Base-by-base conservation (phyloP, 2,797 vertebrate species). In the Diplodus puntazzo region DNA sequence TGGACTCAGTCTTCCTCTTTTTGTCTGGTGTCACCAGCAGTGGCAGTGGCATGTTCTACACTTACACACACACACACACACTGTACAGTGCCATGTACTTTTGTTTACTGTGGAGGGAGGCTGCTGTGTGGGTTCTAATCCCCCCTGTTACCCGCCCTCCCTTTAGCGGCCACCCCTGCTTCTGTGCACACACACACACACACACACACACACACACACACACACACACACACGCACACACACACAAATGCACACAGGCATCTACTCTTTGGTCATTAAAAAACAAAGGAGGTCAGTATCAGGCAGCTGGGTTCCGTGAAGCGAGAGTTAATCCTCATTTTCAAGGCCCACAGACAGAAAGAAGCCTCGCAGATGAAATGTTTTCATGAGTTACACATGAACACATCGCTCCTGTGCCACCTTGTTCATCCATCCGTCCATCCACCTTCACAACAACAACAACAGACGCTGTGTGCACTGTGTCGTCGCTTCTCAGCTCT, bases 221-320 rank as follows among this genome's bases (percentile, higher is more conserved):
- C 71, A 75, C 61, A 73, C 54, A 64, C 50, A 75, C 59, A 64
- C 49, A 71, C 42, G 53, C 64, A 77, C 64, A 65, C 43, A 67
- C 43, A 53, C 64, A 77, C 64, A 65, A 39, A 67, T 11, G n/a
- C 73, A 84, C 83, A 71, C 72, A 73, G 13, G 45, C 90, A 87
- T 89, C 77, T 75, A 80, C 79, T 89, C 82, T 85, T 89, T 87
- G 76, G 88, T 88, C 89, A 92, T 92, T 92, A 90, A 80, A 92
- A 92, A 89, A 93, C 93, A 94, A 95, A 93, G 88, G 92, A 94
- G 93, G 94, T 94, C 93, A 93, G 87, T 90, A 88, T 85, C 92
- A 90, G 87, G 91, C 92, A 92, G 92, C 93, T 92, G 92, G 81
- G 69, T 86, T 73, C 88, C 77, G 80, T 80, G 87, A 91, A 84